Conservation (phyloP, 2,888 invertebrate species). For the Diarsia brunnea region DNA sequence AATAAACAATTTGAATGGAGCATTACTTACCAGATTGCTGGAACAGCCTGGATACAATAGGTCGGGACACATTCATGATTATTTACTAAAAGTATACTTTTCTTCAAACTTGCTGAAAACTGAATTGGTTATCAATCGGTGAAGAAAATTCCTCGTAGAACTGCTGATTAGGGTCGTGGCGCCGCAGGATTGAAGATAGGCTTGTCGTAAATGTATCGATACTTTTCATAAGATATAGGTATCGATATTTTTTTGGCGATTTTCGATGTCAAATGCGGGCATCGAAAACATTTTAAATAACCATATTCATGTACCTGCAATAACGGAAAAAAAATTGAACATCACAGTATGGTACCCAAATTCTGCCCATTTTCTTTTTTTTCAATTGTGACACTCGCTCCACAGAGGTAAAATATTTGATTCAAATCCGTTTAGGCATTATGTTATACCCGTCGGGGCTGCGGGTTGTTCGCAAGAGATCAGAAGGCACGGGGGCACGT, state of each 20-base stretch:
- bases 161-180: too few species aligned
- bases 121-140: conserved; percentile 5
- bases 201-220: neutral
- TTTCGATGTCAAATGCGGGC: neutral
- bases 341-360: too few species aligned
- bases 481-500: too few species aligned
- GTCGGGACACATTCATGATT: conserved; percentile 82
- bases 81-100: neutral
- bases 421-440: too few species aligned
- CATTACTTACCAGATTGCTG: conserved; percentile 81
- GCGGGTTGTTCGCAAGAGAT: too few species aligned
- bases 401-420: too few species aligned
- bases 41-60: conserved; percentile 81
- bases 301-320: neutral
- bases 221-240: neutral
- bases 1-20: neutral
- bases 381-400: too few species aligned
- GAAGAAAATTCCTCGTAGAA: conserved; percentile 9
- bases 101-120: conserved; percentile 17
- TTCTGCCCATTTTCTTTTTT: too few species aligned
- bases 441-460: too few species aligned
- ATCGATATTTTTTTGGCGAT: neutral
- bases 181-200: neutral
- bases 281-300: neutral
- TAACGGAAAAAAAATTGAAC: too few species aligned